These are phyloP conservation scores for Malthinus seriepunctatus DNA, from an alignment of 2,888 invertebrate genomes.

Conservation along the genomic window DNA sequence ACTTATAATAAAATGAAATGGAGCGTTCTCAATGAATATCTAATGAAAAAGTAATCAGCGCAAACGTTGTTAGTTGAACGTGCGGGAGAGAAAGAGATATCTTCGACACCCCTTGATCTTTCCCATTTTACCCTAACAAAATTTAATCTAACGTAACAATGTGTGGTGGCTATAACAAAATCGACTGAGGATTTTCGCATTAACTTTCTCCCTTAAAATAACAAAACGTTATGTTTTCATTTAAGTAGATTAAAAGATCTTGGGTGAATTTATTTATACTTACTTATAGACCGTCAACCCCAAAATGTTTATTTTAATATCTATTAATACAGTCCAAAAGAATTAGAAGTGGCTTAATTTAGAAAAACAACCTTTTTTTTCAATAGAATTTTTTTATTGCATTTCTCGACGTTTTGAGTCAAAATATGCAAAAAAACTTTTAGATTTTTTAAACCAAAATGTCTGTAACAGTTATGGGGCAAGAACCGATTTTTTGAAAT, in stretches of 20 bases:
- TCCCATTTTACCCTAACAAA: conserved; percentile 42
- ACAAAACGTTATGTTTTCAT: conserved; percentile 21
- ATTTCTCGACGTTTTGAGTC: too few relatives aligned
- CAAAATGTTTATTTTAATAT: too few relatives aligned
- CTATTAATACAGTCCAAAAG: too few relatives aligned
- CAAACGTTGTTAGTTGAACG: conserved; percentile 34
- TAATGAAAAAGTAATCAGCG: conserved; percentile 44
- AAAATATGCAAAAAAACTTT: too few relatives aligned
- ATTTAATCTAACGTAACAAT: conserved; percentile 52
- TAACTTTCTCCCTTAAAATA: conserved; percentile 9
- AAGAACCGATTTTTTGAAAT: too few relatives aligned
- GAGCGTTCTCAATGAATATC: conserved; percentile 45
- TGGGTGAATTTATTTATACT: background rate
- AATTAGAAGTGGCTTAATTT: too few relatives aligned
- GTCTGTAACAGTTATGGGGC: too few relatives aligned
- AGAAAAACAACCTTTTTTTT: too few relatives aligned
- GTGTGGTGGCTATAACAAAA: conserved; percentile 44
- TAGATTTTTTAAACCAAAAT: too few relatives aligned
- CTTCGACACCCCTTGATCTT: conserved; percentile 36
- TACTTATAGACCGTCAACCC: too few relatives aligned
- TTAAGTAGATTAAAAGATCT: conserved; percentile 2
- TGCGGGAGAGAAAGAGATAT: conserved; percentile 20
- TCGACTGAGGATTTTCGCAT: conserved; percentile 23
- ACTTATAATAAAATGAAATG: conserved; percentile 14
- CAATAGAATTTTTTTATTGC: too few relatives aligned